A percentile compares a stretch with the other conserved stretches of the same genome.
These are phyloP conservation scores for Doryteuthis pealeii DNA, from an alignment of 1,140 invertebrate genomes.

Conservation along the genomic window DNA sequence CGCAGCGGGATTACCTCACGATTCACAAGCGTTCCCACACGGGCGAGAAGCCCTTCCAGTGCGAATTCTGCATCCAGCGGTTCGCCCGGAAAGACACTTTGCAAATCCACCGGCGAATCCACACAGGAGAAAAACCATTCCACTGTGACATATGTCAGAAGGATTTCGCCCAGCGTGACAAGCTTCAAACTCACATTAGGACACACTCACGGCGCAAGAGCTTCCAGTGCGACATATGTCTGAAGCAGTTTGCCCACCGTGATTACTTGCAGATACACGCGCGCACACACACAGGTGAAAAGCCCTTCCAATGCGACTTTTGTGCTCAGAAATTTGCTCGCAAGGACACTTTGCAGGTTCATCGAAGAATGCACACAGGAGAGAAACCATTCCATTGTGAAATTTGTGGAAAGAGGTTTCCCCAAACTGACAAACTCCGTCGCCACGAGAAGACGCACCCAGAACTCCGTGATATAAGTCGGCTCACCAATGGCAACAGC, in stretches of 20 bases:
- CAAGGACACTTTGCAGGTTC: neutral
- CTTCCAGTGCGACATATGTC: conserved; percentile 10
- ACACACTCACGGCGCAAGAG: neutral
- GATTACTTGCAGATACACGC: conserved; percentile 79
- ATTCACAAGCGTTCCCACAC: conserved; percentile 7
- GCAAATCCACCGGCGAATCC: neutral
- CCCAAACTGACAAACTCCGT: neutral
- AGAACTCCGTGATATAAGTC: neutral
- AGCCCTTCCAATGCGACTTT: conserved; percentile 10
- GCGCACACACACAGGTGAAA: conserved; percentile 69
- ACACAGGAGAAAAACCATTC: conserved; percentile 7
- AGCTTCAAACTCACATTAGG: neutral
- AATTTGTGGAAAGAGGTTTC: neutral
- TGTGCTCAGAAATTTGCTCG: neutral
- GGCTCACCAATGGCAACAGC: no score
- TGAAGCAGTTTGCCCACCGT: conserved; percentile 76
- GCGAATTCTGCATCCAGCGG: conserved; percentile 9
- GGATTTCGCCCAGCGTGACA: neutral
- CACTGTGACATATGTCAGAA: conserved; percentile 13
- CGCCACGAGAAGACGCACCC: neutral
- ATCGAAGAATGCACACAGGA: conserved; percentile 9
- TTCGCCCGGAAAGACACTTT: neutral
- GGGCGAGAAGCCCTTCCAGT: conserved; percentile 9
- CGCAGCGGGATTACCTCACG: neutral
- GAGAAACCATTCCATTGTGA: conserved; percentile 12